Percentiles rank a stretch among this genome's conserved stretches.
Evolutionary conservation across 2,113 vertebrate species (phyloP).

Genomic region (Garra rufa): DNA sequence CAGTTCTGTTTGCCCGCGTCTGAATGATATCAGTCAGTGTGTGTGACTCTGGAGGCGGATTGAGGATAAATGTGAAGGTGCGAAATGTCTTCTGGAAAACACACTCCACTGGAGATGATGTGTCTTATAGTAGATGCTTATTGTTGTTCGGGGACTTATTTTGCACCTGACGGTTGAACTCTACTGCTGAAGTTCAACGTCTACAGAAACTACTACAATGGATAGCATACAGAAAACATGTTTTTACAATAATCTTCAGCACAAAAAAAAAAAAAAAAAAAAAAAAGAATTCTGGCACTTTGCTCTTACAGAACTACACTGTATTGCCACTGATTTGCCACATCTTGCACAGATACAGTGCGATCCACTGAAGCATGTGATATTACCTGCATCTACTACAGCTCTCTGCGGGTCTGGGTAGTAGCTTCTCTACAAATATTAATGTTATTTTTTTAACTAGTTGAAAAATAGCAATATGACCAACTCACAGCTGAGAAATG

Average conservation of each 20-base stretch:
- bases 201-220: background rate
- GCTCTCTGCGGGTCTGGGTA: background rate
- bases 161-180: background rate
- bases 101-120: constrained; percentile 6
- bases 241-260: background rate
- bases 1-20: background rate
- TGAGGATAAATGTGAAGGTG: background rate
- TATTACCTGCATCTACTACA: background rate
- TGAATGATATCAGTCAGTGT: constrained; percentile 14
- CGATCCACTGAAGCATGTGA: background rate
- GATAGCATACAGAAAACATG: background rate
- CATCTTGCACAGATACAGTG: background rate
- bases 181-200: background rate
- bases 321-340: background rate
- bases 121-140: background rate
- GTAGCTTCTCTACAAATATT: background rate
- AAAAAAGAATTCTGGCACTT: no score
- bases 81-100: background rate
- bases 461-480: background rate
- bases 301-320: no score
- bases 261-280: background rate
- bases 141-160: constrained; percentile 2
- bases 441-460: background rate
- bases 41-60: background rate
- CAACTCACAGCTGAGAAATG: background rate